Conservation (phyloP, 2,888 invertebrate genomes). For the Gisinianus flammeolus region DNA sequence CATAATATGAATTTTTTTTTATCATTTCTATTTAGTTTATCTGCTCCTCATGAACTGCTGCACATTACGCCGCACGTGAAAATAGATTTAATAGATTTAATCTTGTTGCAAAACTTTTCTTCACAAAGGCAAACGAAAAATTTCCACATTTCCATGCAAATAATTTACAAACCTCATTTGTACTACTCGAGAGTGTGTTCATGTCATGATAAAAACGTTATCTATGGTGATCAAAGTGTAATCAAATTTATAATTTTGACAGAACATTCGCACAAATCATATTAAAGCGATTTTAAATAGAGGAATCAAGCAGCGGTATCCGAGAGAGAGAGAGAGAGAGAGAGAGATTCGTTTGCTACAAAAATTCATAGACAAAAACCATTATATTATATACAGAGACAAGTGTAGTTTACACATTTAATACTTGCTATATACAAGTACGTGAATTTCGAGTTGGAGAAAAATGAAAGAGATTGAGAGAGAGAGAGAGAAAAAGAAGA, state of each 20-base stretch:
- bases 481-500: not conserved
- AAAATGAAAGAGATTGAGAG: not conserved
- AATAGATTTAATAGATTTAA: constrained; percentile 18
- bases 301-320: not conserved
- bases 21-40: too few species aligned
- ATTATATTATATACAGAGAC: not conserved
- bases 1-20: too few species aligned
- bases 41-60: too few species aligned
- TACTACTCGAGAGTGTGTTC: not conserved
- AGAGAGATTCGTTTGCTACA: not conserved
- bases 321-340: not conserved
- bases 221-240: not conserved
- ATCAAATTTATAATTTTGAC: constrained; percentile 23
- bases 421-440: not conserved
- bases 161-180: not conserved
- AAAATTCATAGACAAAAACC: not conserved
- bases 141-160: too few species aligned
- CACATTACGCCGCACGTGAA: too few species aligned
- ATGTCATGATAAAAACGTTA: not conserved
- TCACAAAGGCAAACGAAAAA: constrained; percentile 1
- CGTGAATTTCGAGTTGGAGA: not conserved
- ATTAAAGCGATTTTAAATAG: not conserved
- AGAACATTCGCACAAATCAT: constrained; percentile 26
- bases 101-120: not conserved
- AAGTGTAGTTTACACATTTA: constrained; percentile 1